Conservation (phyloP, 2,888 invertebrate species). For the Anthrax anthrax region DNA sequence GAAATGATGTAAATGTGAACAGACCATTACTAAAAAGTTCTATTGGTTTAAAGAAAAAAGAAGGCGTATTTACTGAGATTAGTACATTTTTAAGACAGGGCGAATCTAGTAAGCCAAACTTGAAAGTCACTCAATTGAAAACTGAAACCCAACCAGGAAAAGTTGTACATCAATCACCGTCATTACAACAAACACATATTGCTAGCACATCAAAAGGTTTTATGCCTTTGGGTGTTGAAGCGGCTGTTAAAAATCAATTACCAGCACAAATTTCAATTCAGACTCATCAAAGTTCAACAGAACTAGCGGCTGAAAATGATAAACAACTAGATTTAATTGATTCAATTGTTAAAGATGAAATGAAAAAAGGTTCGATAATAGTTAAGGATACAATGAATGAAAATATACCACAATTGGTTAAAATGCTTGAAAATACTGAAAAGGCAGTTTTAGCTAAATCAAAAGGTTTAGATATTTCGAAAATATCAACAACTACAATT, state of each 20-base stretch:
- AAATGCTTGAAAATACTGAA: constrained; percentile 36
- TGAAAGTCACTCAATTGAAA: constrained; percentile 9
- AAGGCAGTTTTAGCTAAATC: constrained; percentile 16
- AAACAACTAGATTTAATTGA: constrained; percentile 33
- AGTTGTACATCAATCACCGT: constrained; percentile 10
- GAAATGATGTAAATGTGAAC: background rate
- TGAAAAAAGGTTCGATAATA: constrained; percentile 19
- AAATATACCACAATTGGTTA: constrained; percentile 37
- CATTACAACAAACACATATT: constrained; percentile 12
- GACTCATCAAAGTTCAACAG: constrained; percentile 29
- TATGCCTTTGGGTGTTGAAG: constrained; percentile 28
- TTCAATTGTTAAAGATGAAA: constrained; percentile 31
- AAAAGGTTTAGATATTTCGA: constrained; percentile 4
- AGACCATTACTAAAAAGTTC: background rate
- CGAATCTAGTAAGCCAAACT: constrained; percentile 11
- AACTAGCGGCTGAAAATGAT: constrained; percentile 29
- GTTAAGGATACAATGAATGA: constrained; percentile 21
- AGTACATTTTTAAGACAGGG: constrained; percentile 16
- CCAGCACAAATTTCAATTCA: constrained; percentile 33
- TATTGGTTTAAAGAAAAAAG: constrained; percentile 13
- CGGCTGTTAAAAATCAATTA: constrained; percentile 25
- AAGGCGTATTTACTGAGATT: constrained; percentile 19
- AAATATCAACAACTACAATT: background rate
- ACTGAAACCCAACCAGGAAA: constrained; percentile 1
- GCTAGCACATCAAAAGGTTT: constrained; percentile 25